Evolutionary conservation across 2,888 invertebrate species (phyloP).

Genomic region (Notocelia uddmanniana): DNA sequence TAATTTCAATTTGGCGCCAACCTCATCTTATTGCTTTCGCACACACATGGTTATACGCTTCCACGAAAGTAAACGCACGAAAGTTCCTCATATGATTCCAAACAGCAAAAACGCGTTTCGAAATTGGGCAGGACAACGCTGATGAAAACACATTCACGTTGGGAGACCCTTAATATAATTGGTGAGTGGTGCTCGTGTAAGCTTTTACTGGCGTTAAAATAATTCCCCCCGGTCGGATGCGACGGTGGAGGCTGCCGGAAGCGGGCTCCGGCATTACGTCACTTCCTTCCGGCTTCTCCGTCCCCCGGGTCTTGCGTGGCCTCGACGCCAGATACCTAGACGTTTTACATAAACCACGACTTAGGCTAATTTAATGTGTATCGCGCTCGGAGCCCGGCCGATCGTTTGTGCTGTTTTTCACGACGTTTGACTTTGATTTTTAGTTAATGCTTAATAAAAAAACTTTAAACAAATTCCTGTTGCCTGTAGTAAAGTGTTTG

Average conservation of each 20-base stretch:
- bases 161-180: conserved; percentile 62
- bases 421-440: background rate
- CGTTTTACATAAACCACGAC: conserved; percentile 43
- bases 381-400: background rate
- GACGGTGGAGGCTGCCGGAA: conserved; percentile 63
- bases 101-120: background rate
- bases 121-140: background rate
- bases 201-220: conserved; percentile 67
- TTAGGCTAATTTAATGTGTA: conserved; percentile 37
- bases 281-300: conserved; percentile 68
- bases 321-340: conserved; percentile 57
- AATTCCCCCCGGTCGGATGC: conserved; percentile 67
- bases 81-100: background rate
- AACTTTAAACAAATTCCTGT: too few relatives aligned
- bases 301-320: conserved; percentile 58
- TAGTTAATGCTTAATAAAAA: too few relatives aligned
- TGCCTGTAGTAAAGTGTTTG: too few relatives aligned
- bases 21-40: background rate
- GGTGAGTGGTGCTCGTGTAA: conserved; percentile 56
- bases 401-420: background rate
- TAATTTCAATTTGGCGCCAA: background rate
- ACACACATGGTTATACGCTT: background rate
- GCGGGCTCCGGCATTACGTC: conserved; percentile 62
- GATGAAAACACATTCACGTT: background rate
- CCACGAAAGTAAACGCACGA: background rate